Conservation (phyloP, 2,113 vertebrate species). For the Xerus inauris region DNA sequence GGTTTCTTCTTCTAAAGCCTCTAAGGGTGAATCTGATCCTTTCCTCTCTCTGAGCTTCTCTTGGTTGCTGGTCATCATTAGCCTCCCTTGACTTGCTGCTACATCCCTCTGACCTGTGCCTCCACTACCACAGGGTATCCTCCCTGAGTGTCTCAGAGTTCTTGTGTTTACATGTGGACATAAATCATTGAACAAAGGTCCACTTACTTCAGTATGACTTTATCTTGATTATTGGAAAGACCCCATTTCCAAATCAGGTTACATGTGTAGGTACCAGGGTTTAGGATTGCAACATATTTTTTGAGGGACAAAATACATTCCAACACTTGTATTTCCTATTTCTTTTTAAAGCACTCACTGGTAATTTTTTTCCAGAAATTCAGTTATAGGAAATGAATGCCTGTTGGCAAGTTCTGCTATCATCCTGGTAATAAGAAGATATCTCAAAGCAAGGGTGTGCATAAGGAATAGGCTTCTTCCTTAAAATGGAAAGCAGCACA, state of each 20-base stretch:
- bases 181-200: background rate
- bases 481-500: background rate
- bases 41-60: background rate
- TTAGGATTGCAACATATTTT: background rate
- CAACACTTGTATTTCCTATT: conserved; percentile 1
- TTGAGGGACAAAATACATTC: background rate
- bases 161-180: background rate
- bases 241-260: conserved; percentile 5
- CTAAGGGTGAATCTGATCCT: background rate
- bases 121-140: background rate
- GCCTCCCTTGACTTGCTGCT: background rate
- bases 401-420: background rate
- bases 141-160: background rate
- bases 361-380: conserved; percentile 47
- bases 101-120: background rate
- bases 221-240: background rate
- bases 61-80: background rate
- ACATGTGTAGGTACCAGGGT: background rate
- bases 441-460: background rate
- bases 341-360: conserved; percentile 27
- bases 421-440: background rate
- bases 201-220: background rate
- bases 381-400: background rate
- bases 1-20: background rate
- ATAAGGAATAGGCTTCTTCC: background rate